Percentiles rank a stretch among this genome's conserved stretches.
Evolutionary conservation across 1,140 invertebrate genomes (phyloP).

Genomic region (Nixonia krombeini): DNA sequence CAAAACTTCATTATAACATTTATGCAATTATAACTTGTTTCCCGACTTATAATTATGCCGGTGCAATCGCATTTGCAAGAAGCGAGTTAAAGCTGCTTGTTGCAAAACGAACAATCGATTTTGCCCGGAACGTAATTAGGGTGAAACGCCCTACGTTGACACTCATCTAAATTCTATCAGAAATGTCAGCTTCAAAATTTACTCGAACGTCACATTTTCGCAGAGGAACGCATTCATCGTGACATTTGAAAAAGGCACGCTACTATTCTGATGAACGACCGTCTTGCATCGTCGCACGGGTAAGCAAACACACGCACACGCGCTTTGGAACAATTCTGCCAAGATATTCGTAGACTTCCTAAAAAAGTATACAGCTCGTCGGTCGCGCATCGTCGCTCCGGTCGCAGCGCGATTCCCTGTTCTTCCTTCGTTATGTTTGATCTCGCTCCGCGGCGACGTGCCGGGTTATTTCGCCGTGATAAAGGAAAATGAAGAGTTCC

Average conservation of each 20-base stretch:
- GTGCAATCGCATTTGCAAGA: background rate
- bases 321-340: conserved; percentile 17
- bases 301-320: too few relatives aligned
- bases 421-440: conserved; percentile 51
- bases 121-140: too few relatives aligned
- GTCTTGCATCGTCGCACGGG: conserved; percentile 20
- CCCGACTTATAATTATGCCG: background rate
- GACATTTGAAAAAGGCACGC: conserved; percentile 1
- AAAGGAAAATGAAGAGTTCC: conserved; percentile 50
- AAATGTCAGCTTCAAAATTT: too few relatives aligned
- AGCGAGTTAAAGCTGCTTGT: background rate
- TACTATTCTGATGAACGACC: conserved; percentile 13
- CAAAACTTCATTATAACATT: conserved; percentile 9
- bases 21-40: conserved; percentile 5
- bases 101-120: background rate
- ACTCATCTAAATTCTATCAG: too few relatives aligned
- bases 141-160: too few relatives aligned
- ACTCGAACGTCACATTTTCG: too few relatives aligned
- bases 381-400: conserved; percentile 32
- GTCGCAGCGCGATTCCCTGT: conserved; percentile 27
- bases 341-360: conserved; percentile 35
- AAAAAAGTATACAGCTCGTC: conserved; percentile 24
- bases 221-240: too few relatives aligned
- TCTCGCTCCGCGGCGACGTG: conserved; percentile 54
- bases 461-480: conserved; percentile 47